Conservation (phyloP, 2,113 vertebrate species). For the Taurulus bubalis region DNA sequence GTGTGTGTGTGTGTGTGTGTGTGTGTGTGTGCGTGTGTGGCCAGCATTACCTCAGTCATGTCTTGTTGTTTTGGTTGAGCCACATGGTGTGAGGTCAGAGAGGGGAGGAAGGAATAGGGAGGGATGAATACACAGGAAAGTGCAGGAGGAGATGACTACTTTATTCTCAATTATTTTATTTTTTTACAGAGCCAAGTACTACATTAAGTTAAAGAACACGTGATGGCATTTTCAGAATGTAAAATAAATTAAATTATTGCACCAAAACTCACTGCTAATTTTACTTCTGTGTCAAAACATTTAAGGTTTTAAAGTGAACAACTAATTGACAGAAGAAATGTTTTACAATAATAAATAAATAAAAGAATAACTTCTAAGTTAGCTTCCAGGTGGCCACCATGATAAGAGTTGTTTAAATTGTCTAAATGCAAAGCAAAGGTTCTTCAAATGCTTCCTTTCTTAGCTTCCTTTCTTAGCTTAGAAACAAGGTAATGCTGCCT, state of each 20-base stretch:
- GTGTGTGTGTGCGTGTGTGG: not conserved
- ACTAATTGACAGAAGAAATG: no score
- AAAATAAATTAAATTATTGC: not conserved
- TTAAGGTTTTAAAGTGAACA: no score
- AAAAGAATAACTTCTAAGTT: no score
- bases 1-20: not conserved
- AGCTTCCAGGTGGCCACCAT: no score
- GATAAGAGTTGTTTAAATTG: no score
- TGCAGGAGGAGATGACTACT: not conserved
- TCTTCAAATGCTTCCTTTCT: no score
- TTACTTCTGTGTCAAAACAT: not conserved
- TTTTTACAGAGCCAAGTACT: not conserved
- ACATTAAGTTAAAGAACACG: not conserved
- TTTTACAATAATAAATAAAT: no score
- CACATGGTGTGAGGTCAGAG: conserved; percentile 15
- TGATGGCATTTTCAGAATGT: not conserved
- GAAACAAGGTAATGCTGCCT: no score
- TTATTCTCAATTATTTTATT: not conserved
- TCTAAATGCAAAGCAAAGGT: no score
- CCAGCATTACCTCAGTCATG: no score
- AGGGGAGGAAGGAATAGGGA: not conserved
- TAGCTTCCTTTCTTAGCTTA: no score
- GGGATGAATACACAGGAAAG: conserved; percentile 9
- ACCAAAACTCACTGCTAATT: not conserved
- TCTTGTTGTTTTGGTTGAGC: not conserved